phyloP scores from a whole-genome alignment of 2,888 invertebrate genomes.

The Sericinus montela region DNA sequence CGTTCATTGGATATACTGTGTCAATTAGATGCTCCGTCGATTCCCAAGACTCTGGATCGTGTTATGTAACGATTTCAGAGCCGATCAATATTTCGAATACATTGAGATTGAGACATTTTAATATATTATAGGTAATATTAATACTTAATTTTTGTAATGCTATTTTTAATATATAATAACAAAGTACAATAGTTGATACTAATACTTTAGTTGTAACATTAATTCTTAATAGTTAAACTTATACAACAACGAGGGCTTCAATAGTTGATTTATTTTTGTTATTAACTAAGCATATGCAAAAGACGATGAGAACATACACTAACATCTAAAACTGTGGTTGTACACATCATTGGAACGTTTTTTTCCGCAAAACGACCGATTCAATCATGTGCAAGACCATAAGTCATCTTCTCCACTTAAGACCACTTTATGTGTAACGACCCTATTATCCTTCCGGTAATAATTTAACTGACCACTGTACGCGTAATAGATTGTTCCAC shows the following conservation, averaged over 20 bases:
- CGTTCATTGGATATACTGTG: neutral
- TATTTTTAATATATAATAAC: too few species aligned
- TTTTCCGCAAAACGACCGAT: conserved; percentile 8
- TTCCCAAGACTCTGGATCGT: conserved; percentile 3
- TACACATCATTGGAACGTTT: neutral
- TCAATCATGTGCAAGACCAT: conserved; percentile 22
- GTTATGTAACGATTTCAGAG: neutral
- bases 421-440: conserved; percentile 30
- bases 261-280: too few species aligned
- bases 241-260: too few species aligned
- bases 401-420: conserved; percentile 43
- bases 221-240: too few species aligned
- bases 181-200: too few species aligned
- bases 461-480: conserved; percentile 31
- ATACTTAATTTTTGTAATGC: too few species aligned
- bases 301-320: too few species aligned
- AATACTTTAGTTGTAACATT: too few species aligned
- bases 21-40: conserved; percentile 4
- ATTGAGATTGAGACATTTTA: neutral
- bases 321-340: too few species aligned
- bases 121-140: too few species aligned
- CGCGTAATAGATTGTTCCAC: conserved; percentile 25
- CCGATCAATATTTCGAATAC: neutral
- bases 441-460: conserved; percentile 42
- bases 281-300: too few species aligned